A percentile compares a stretch with the other conserved stretches of the same genome.
Conservation (phyloP, 2,797 vertebrate genomes). For the Tangara arthus region DNA sequence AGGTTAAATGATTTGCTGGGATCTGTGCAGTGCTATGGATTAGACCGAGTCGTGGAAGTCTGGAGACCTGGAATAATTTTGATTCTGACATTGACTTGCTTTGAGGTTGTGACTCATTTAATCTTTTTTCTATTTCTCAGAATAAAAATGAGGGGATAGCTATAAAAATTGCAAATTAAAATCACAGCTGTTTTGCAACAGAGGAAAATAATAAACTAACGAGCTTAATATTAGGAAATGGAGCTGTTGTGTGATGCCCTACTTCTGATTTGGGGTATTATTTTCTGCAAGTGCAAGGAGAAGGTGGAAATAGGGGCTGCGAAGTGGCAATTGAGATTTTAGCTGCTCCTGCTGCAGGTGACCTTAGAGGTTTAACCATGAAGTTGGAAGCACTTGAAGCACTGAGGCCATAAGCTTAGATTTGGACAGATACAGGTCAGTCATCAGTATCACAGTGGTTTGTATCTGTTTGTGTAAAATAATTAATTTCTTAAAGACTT, state of each 20-base stretch:
- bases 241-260: not conserved
- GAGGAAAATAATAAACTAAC: conserved; percentile 1
- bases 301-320: not conserved
- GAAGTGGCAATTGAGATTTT: not conserved
- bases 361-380: not conserved
- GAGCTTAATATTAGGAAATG: not conserved
- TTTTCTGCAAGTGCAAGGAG: not conserved
- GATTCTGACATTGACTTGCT: conserved; percentile 45
- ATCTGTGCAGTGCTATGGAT: conserved; percentile 38
- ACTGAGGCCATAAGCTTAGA: not conserved
- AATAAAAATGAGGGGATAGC: not conserved
- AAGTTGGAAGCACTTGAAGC: not conserved
- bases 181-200: not conserved
- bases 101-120: conserved; percentile 42
- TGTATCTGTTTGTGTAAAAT: not conserved
- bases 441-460: not conserved
- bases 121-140: conserved; percentile 17
- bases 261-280: not conserved
- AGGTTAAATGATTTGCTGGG: conserved; percentile 47
- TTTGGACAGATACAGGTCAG: not conserved
- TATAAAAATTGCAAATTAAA: conserved; percentile 17
- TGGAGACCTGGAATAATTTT: conserved; percentile 17
- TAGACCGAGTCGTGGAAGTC: conserved; percentile 25
- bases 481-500: not conserved
- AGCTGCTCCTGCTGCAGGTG: not conserved